A percentile compares a stretch with the other conserved stretches of the same genome.
phyloP scores from a whole-genome alignment of 92 coral and sea anemone species.

The Epizoanthus rinbou region DNA sequence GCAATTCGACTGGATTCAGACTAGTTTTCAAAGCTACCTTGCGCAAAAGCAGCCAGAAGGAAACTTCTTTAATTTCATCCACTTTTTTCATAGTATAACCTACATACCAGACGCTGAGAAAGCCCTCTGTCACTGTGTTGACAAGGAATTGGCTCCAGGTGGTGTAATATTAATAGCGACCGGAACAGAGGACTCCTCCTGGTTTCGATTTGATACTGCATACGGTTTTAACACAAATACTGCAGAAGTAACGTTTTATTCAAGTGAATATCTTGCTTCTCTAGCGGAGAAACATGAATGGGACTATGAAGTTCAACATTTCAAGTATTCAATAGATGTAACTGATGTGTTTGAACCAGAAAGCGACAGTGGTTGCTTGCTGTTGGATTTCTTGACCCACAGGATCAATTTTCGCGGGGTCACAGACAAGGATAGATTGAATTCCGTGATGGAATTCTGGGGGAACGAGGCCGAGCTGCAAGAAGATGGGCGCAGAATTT shows the following conservation, averaged over 20 bases:
- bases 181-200: conserved; percentile 1
- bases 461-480: conserved; percentile 8
- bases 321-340: background rate
- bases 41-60: background rate
- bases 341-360: conserved; percentile 4
- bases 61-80: background rate
- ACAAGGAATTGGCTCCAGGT: conserved; percentile 8
- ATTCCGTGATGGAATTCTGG: conserved; percentile 13
- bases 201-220: conserved; percentile 5
- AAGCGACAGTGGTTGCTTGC: background rate
- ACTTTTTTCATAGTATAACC: conserved; percentile 6
- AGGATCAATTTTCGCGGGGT: conserved; percentile 28
- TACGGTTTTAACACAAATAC: background rate
- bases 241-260: conserved; percentile 2
- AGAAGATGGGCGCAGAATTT: conserved; percentile 13
- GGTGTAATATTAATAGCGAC: background rate
- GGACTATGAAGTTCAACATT: background rate
- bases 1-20: background rate
- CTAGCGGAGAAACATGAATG: conserved; percentile 11
- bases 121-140: conserved; percentile 16
- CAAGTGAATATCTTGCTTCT: conserved; percentile 16
- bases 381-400: conserved; percentile 18
- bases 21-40: conserved; percentile 12
- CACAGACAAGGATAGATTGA: conserved; percentile 9
- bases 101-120: conserved; percentile 17